Evolutionary conservation across 2,888 invertebrate genomes (phyloP), one percentile per base, ranked within the genome.

Genomic region (Formica aserva): DNA sequence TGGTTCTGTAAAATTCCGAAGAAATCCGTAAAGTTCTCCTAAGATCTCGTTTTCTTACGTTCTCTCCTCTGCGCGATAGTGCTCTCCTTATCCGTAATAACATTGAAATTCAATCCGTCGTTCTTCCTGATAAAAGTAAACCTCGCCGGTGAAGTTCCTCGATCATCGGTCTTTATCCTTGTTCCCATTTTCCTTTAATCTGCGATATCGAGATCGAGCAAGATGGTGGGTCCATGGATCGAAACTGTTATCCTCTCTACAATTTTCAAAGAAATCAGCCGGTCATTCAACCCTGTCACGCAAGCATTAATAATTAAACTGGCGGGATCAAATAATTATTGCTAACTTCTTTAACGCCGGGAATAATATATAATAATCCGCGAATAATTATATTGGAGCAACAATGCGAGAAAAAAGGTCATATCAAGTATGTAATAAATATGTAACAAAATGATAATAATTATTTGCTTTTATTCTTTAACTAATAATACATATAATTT

Each of bases 51-150:
- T 15, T 65, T 38, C 57, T 18, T 67, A n/a, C 69, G 32, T n/a
- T 29, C 72, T 71, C 60, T 80, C 22, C 18, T 13, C n/a, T 29
- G 29, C n/a, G 63, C 63, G 65, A 76, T 66, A 65, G 77, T 57
- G 66, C 67, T 82, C 76, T 74, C 48, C 66, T 67, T 83, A 35
- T 71, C 60, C 84, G 85, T 86, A 89, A 87, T 89, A 89, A 89
- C 86, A 89, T 89, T 89, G 89, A 87, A 89, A 89, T 89, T 89
- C 89, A 89, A 89, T 89, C 85, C 86, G 78, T 75, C 86, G 74
- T 84, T 55, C 82, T 74, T 76, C 48, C 65, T 81, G 38, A 86
- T 89, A 85, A 88, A 89, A 83, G 81, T 76, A 88, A 88, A 85
- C 89, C 75, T 78, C 72, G 78, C 72, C 84, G 78, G 74, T 45